Percentiles rank a stretch among this genome's conserved stretches.
Evolutionary conservation across 2,113 vertebrate genomes (phyloP).

Genomic region (Ptilorrhoa leucosticta): DNA sequence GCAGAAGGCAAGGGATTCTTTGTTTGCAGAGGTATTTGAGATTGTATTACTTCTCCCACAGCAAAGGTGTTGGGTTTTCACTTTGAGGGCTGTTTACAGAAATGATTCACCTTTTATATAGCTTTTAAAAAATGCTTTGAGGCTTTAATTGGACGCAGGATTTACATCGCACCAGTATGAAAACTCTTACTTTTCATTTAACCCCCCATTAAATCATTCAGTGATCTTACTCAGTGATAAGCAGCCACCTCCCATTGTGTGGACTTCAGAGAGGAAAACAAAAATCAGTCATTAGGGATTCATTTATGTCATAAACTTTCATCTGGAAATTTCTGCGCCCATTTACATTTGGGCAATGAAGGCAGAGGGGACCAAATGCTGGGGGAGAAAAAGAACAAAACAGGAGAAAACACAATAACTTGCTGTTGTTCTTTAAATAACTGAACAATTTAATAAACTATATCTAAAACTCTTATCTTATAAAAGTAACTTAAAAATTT

Average conservation of each 20-base stretch:
- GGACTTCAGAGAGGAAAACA: not conserved
- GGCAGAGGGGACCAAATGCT: not conserved
- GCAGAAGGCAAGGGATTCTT: conserved; percentile 20
- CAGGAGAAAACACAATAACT: not conserved
- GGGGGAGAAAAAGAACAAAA: not conserved
- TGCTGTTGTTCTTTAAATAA: not conserved
- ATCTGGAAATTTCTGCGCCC: not conserved
- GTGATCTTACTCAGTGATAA: not conserved
- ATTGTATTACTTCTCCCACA: conserved; percentile 14
- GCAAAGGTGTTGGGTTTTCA: conserved; percentile 58
- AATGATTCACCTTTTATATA: conserved; percentile 60
- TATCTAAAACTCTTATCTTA: not conserved
- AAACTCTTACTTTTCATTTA: conserved; percentile 34
- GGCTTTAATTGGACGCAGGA: conserved; percentile 10
- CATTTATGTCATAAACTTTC: not conserved
- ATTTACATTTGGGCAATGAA: not conserved
- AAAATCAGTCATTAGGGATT: not conserved
- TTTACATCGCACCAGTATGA: conserved; percentile 3
- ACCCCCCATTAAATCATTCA: not conserved
- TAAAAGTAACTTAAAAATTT: not conserved
- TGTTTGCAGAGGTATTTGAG: conserved; percentile 58
- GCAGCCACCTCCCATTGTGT: not conserved
- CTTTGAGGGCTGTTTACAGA: conserved; percentile 44
- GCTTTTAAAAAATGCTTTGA: conserved; percentile 61
- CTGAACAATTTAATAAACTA: not conserved